phyloP scores from a whole-genome alignment of 2,888 invertebrate species.

The Polylopha cassiicola region DNA sequence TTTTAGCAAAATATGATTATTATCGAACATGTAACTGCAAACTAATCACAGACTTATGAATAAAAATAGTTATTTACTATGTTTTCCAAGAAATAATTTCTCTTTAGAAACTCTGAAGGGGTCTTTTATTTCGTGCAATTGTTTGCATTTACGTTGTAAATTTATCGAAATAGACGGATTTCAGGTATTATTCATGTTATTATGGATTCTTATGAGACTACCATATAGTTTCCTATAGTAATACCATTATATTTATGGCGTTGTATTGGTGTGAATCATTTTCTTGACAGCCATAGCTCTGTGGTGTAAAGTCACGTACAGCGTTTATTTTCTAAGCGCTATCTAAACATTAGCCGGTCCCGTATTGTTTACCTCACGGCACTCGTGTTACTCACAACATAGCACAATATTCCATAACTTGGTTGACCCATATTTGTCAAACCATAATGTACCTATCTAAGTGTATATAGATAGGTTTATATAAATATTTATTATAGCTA shows the following conservation, averaged over 20 bases:
- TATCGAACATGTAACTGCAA: slow-evolving; percentile 15
- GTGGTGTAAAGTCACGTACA: slow-evolving; percentile 50
- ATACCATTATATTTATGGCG: slow-evolving; percentile 27
- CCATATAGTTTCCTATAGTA: no score
- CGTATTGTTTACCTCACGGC: slow-evolving; percentile 3
- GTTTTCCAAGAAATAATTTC: slow-evolving; percentile 17
- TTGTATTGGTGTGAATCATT: slow-evolving; percentile 22
- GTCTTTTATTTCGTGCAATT: slow-evolving; percentile 23
- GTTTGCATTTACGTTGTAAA: slow-evolving; percentile 12
- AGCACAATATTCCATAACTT: no score
- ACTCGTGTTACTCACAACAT: background rate
- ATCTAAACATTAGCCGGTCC: slow-evolving; percentile 7
- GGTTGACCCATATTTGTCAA: no score
- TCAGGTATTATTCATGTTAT: no score
- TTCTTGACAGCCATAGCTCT: slow-evolving; percentile 44
- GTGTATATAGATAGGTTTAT: no score
- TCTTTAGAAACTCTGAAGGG: slow-evolving; percentile 16
- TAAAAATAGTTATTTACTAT: background rate
- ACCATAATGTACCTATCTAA: no score
- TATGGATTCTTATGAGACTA: no score
- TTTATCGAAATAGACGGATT: no score
- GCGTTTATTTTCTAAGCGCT: slow-evolving; percentile 11
- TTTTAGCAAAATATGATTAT: slow-evolving; percentile 21
- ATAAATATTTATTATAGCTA: no score
- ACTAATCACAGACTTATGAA: no score